Percentiles rank a stretch among this genome's conserved stretches.
phyloP scores from a whole-genome alignment of 2,797 vertebrate genomes.

The Thunnus albacares region DNA sequence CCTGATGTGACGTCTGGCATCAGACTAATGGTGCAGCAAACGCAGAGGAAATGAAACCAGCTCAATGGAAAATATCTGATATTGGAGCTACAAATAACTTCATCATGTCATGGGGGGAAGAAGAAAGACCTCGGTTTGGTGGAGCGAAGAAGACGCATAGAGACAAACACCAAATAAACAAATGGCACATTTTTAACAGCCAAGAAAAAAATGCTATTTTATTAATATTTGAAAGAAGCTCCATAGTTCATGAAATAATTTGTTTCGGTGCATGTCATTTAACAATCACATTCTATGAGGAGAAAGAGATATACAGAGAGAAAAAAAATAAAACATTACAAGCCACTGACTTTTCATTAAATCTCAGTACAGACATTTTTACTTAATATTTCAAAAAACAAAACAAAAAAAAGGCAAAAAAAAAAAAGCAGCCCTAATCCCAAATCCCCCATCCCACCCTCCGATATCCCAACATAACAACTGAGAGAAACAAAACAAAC shows the following conservation, averaged over 20 bases:
- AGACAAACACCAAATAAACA: slow-evolving; percentile 35
- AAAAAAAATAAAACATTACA: slow-evolving; percentile 91
- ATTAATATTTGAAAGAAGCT: slow-evolving; percentile 98
- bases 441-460: slow-evolving; percentile 46
- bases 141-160: neutral
- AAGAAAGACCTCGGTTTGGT: too few species aligned
- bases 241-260: slow-evolving; percentile 96
- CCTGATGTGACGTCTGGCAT: slow-evolving; percentile 6
- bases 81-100: too few species aligned
- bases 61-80: neutral
- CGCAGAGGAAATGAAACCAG: slow-evolving; percentile 1
- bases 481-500: slow-evolving; percentile 50
- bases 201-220: slow-evolving; percentile 96
- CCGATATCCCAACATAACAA: slow-evolving; percentile 35
- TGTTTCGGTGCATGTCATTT: slow-evolving; percentile 94
- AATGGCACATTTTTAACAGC: slow-evolving; percentile 84
- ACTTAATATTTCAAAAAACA: slow-evolving; percentile 85
- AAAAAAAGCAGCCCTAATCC: slow-evolving; percentile 78
- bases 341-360: slow-evolving; percentile 93
- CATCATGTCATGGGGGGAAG: too few species aligned
- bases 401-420: slow-evolving; percentile 62
- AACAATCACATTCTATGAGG: slow-evolving; percentile 99
- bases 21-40: neutral
- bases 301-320: slow-evolving; percentile 91
- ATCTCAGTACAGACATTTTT: slow-evolving; percentile 96